Percentiles rank a stretch among this genome's conserved stretches.
Conservation (phyloP, 2,888 invertebrate species). For the Microdon myrmicae region DNA sequence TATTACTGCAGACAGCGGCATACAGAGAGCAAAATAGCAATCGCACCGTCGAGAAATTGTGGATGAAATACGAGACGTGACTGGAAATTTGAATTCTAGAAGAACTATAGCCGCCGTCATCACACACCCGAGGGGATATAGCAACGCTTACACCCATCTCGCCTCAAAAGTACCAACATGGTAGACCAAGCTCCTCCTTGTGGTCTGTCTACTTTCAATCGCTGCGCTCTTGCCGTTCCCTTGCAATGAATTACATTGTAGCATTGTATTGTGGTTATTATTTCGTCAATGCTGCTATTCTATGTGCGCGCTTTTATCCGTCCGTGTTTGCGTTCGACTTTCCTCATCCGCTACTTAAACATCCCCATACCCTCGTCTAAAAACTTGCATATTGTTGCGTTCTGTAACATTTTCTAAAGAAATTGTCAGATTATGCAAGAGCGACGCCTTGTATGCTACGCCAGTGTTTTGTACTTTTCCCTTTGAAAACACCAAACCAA, state of each 20-base stretch:
- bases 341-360: conserved; percentile 24
- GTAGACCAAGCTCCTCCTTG: conserved; percentile 2
- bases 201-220: neutral
- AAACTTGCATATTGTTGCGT: no score
- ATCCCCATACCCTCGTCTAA: neutral
- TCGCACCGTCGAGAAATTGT: conserved; percentile 32
- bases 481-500: no score
- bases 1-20: conserved; percentile 4
- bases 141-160: neutral
- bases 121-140: no score
- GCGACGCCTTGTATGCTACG: no score
- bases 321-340: conserved; percentile 29
- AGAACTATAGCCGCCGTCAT: conserved; percentile 30
- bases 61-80: conserved; percentile 44
- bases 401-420: no score
- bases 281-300: conserved; percentile 21
- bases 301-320: conserved; percentile 19
- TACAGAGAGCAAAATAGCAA: conserved; percentile 31
- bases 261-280: conserved; percentile 31
- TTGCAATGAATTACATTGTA: no score
- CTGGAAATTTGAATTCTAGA: conserved; percentile 44
- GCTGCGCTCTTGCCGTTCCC: no score
- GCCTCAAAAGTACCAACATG: neutral
- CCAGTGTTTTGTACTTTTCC: conserved; percentile 1
- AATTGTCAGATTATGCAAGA: conserved; percentile 45